Evolutionary conservation across 2,113 vertebrate species (phyloP), one percentile per base, ranked within the genome.

Genomic region (Cephalopholis sonnerati): DNA sequence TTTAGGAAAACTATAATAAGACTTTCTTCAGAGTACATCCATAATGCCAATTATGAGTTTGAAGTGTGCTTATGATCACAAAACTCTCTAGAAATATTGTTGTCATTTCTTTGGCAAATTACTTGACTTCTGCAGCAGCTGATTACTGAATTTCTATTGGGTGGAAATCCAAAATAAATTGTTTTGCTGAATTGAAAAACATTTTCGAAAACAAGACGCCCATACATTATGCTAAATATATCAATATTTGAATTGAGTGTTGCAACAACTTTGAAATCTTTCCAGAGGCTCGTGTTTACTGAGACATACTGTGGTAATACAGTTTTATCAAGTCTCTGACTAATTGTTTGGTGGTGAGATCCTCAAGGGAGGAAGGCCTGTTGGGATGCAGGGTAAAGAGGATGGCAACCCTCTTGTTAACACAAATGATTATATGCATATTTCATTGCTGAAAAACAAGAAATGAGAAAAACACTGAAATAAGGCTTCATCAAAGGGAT

Each of bases 1-100:
- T 84, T 58, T 0, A 7, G 54, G 2, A 27, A 15, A n/a, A 51
- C 25, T 4, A 54, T 17, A 36, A 36, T 36, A 36, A 7, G 32
- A 44, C 41, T 68, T 71, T 25, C 29, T 59, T 77, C 27, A 4
- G 9, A 22, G 16, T 32, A 12, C 58, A 73, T 69, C 41, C 53
- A 82, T 17, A 73, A 39, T 58, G 41, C 36, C 81, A 77, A 65
- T 77, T 76, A 55, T 64, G 68, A 17, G 18, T 75, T 44, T 81
- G 65, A 78, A 81, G 57, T 55, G 18, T 59, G 39, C 27, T 75
- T 64, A 29, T 16, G 41, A 66, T 86, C n/a, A 25, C 39, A 22
- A 76, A 55, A 6, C 36, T n/a, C 48, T 48, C 27, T 32, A 32
- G 41, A 41, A 48, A 24, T 41, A 3, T 27, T 25, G 17, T 1